Base-by-base conservation (phyloP, 1,140 invertebrate species). In the Brachionus manjavacas region DNA sequence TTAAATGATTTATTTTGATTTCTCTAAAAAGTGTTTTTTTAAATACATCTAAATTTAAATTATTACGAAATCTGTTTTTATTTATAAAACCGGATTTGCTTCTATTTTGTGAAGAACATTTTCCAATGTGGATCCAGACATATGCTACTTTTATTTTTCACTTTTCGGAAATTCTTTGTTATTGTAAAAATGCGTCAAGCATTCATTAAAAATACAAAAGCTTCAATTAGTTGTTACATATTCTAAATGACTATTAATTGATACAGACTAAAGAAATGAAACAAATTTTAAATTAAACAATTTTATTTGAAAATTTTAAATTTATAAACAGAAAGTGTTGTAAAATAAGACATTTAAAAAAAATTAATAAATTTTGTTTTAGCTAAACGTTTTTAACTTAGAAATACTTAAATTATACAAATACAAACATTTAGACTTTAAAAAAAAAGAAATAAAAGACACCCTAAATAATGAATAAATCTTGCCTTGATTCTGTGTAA, bases 301-400 rank as follows among this genome's bases (percentile, higher is more conserved):
- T 68, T 60, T 68, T 68, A 68, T 68, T 68, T 68, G 66, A 68
- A 68, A 68, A 68, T 68, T 68, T 68, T 68, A 68, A 68, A 68
- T 68, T 68, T 68, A 68, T 68, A 68, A 68, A 68, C 66, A 68
- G 66, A 68, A 68, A 68, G 66, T n/a, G 8, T 68, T 68, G 66
- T 68, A 68, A 68, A 68, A 68, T 68, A 68, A 35, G 66, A 68
- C 25, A 35, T 68, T 68, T n/a, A 28, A 68, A 68, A 68, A 68
- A 68, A 14, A 14, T 68, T 68, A 68, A 68, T 68, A 68, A 68
- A 68, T 68, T 68, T 68, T 68, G 66, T 16, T 68, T 68, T 68
- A 68, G 25, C 31, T 68, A 31, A 39, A 31, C 31, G 66, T 68
- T 68, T 68, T 31, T 28, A 68, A 68, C 31, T 12, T 68, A 68